Percentiles rank a stretch among this genome's conserved stretches.
These are phyloP conservation scores for Eupsilia transversa DNA, from an alignment of 2,888 invertebrate genomes.

Conservation along the genomic window DNA sequence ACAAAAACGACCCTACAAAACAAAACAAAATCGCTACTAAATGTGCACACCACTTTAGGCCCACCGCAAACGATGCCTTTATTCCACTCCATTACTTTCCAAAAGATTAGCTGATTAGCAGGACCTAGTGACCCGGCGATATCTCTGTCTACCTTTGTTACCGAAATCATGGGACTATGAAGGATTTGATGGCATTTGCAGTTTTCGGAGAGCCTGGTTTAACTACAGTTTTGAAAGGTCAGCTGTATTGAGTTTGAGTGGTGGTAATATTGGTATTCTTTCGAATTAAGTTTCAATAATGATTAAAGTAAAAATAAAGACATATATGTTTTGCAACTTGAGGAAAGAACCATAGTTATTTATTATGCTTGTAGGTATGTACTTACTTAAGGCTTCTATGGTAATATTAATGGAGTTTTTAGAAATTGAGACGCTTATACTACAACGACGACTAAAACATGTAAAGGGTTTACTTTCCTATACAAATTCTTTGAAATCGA, in stretches of 20 bases:
- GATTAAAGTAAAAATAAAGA: neutral
- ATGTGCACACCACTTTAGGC: conserved; percentile 46
- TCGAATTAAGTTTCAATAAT: no score
- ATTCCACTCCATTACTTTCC: conserved; percentile 74
- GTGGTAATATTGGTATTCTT: neutral
- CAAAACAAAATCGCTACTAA: conserved; percentile 17
- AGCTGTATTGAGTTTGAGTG: neutral
- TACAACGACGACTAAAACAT: neutral
- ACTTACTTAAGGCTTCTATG: no score
- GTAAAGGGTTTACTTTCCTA: neutral
- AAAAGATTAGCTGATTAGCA: conserved; percentile 70
- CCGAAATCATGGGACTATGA: conserved; percentile 46
- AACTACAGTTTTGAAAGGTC: neutral
- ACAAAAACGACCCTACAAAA: neutral
- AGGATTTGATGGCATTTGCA: conserved; percentile 34
- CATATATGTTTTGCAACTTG: no score
- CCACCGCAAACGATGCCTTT: conserved; percentile 60
- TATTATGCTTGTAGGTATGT: neutral
- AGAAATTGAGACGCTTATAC: neutral
- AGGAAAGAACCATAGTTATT: neutral
- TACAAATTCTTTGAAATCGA: neutral
- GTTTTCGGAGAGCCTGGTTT: neutral
- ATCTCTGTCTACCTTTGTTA: conserved; percentile 54
- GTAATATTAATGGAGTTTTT: neutral
- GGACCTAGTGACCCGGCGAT: conserved; percentile 58